Evolutionary conservation across 2,113 vertebrate species (phyloP), one percentile per base, ranked within the genome.

Genomic region (Atrichornis clamosus): DNA sequence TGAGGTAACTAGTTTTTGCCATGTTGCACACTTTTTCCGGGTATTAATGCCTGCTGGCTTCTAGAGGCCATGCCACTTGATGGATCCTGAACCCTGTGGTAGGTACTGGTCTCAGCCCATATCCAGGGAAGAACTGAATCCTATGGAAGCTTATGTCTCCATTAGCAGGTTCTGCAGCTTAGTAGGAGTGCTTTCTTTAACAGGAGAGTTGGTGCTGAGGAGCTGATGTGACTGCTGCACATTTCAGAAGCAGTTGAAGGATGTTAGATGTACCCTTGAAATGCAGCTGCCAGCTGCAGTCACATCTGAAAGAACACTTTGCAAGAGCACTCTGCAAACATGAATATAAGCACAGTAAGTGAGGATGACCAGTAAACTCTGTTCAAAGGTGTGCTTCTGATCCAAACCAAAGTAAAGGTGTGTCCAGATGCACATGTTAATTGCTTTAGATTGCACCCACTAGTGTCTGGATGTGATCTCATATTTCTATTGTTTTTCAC

Each of bases 401-500:
- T 73, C 44, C 49, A 58, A 76, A 58, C 53, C 41, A 9, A 62
- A 76, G 30, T 8, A 33, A 63, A 70, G 50, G 50, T 59, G 13
- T 24, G 26, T 44, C 68, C 37, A 63, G 64, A 94, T 14, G 15
- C n/a, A 30, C 16, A 16, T 0, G 5, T 37, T 75, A 90, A 78
- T 85, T 83, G 67, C 35, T 73, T 87, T 73, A 49, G 26, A 16
- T 11, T 53, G 14, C 33, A 35, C 8, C 83, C 46, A 5, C 49
- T 56, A 49, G 37, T n/a, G 32, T 60, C 44, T 68, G 53, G 33
- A 73, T 88, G 47, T 30, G 83, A 83, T 88, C 74, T 93, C 41
- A 41, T 76, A 26, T 39, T 84, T 81, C 50, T 62, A 4, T 80
- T 92, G 80, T 69, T 95, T 70, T 92, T 81, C 60, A 84, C 9